Percentiles rank a stretch among this genome's conserved stretches.
Evolutionary conservation across 2,113 vertebrate species (phyloP).

Genomic region (Gorsachius goisagi): DNA sequence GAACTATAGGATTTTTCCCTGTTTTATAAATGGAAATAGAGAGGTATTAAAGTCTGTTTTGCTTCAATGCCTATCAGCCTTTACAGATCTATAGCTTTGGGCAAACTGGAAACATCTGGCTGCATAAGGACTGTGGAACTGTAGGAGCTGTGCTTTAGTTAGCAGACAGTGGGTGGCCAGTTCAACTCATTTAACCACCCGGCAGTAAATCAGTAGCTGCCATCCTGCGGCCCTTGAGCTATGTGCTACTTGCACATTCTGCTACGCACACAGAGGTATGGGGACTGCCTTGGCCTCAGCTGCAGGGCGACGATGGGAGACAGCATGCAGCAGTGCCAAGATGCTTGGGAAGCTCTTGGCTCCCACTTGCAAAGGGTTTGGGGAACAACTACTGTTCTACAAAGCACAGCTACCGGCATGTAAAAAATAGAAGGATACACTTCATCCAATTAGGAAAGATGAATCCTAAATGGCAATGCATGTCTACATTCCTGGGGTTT

Average conservation of each 20-base stretch:
- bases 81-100: not conserved
- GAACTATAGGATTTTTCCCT: not conserved
- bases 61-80: not conserved
- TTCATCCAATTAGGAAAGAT: not conserved
- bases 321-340: rapidly evolving
- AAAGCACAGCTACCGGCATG: not conserved
- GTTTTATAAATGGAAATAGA: not conserved
- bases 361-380: not conserved
- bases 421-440: not conserved
- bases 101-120: not conserved
- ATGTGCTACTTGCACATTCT: not conserved
- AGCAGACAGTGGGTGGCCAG: not conserved
- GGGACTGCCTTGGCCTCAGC: not conserved
- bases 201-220: not conserved
- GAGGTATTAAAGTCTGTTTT: not conserved
- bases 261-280: too few species aligned
- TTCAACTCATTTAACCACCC: not conserved
- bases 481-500: not conserved
- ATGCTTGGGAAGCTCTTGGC: not conserved
- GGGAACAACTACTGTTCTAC: not conserved
- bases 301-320: not conserved
- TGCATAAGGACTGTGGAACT: not conserved
- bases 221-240: not conserved
- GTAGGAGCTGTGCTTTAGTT: not conserved
- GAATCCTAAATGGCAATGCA: not conserved